Evolutionary conservation across 2,888 invertebrate species (phyloP), one percentile per base, ranked within the genome.

Genomic region (Galeruca laticollis): DNA sequence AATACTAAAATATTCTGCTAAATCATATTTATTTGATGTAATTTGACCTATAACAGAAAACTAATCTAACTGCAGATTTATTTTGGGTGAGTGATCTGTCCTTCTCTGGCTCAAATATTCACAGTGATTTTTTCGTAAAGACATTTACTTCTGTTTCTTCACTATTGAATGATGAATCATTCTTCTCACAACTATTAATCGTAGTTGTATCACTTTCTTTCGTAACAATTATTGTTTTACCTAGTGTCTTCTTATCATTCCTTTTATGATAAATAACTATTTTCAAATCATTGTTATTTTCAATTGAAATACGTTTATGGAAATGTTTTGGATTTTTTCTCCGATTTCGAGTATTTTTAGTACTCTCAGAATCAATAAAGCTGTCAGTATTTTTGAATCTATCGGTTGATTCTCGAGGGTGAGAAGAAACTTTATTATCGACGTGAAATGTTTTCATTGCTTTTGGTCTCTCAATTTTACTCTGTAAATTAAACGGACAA

Each of bases 361-460:
- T n/a, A 40, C 40, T n/a, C 13, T 40, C 40, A 15, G 18, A 18
- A 20, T 2, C 15, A 20, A 49, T 5, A 2, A 20, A 15, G 15
- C 49, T 49, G n/a, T 40, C n/a, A 1, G 49, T 49, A 21, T 49
- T 49, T 49, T 49, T 49, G 8, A 49, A 49, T 49, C 15, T 49
- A 21, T 49, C 49, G 9, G 20, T 11, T 1, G 2, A 49, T 20
- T 1, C 6, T 20, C 18, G 47, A 49, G 6, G 6, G 5, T 49
- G 9, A 10, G 49, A 8, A 49, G 49, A 20, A 11, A 9, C 49
- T 15, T 20, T 49, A 18, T 49, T 1, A 1, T 49, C 49, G 20
- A 9, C 15, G 10, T 20, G 15, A 52, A 13, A 52, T 6, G 5
- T 52, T 52, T 26, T 52, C 26, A 1, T 52, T n/a, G 52, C 10